A percentile compares a stretch with the other conserved stretches of the same genome.
Conservation (phyloP, 30 jellyfish, hydroid and myxozoan genomes). For the Nemopilema nomurai region DNA sequence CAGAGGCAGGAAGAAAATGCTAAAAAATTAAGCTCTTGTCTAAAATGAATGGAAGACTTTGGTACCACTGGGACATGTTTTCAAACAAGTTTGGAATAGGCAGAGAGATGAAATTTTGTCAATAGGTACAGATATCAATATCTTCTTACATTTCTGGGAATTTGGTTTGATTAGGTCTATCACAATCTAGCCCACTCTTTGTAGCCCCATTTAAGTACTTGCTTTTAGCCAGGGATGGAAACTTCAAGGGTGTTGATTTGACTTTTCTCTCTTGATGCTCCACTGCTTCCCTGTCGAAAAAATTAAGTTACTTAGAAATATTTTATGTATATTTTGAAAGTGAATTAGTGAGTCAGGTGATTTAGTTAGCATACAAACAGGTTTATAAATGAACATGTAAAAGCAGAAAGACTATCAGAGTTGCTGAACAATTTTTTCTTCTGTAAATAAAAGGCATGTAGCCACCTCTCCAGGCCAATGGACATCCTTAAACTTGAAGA, state of each 20-base stretch:
- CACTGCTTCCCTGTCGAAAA: slow-evolving; percentile 36
- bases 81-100: neutral
- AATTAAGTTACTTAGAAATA: neutral
- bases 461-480: no score
- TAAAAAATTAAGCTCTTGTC: no score
- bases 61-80: no score
- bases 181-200: neutral
- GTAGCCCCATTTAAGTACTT: neutral
- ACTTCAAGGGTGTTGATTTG: slow-evolving; percentile 46
- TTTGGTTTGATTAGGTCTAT: slow-evolving; percentile 8
- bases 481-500: no score
- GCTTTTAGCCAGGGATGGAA: slow-evolving; percentile 37
- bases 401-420: no score
- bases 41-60: no score
- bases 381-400: neutral
- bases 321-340: neutral
- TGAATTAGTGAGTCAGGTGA: neutral
- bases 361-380: neutral
- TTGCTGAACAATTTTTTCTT: no score
- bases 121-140: neutral
- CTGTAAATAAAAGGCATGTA: no score
- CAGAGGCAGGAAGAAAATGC: neutral
- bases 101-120: neutral
- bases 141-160: slow-evolving; percentile 61
- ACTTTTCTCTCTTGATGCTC: slow-evolving; percentile 41